phyloP scores from a whole-genome alignment of 2,888 invertebrate species.

The Mythimna pallens region DNA sequence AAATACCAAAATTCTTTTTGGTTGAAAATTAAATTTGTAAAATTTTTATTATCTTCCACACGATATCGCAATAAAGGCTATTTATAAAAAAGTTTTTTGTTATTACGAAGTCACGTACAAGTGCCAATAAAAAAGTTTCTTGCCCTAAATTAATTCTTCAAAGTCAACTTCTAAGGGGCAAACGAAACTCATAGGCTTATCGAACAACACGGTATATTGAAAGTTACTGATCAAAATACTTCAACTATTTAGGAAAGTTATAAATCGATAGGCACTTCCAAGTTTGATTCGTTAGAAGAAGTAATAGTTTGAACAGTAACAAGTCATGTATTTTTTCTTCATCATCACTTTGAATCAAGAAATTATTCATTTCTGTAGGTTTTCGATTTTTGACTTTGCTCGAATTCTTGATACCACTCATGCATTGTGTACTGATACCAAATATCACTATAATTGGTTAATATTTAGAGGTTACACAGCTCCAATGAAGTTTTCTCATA shows the following conservation, averaged over 20 bases:
- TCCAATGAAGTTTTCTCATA: no score
- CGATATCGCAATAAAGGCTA: conserved; percentile 1
- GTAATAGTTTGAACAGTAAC: not conserved
- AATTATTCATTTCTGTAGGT: no score
- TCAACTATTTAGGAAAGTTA: conserved; percentile 35
- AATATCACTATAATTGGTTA: no score
- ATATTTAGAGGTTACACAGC: no score
- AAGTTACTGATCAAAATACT: conserved; percentile 31
- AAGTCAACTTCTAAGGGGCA: not conserved
- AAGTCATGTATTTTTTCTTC: not conserved
- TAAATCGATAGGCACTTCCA: conserved; percentile 19
- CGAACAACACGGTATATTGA: conserved; percentile 19
- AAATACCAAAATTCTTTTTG: conserved; percentile 7
- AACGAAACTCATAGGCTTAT: conserved; percentile 7
- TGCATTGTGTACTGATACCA: no score
- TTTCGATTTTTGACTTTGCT: no score
- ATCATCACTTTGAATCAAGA: not conserved
- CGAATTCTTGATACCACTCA: no score
- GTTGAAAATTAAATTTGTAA: conserved; percentile 15
- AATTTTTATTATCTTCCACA: conserved; percentile 34
- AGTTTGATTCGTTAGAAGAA: conserved; percentile 9
- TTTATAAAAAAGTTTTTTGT: not conserved
- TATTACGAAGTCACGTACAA: not conserved
- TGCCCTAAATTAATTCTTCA: conserved; percentile 4
- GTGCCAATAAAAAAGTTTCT: conserved; percentile 25